Evolutionary conservation across 2,888 invertebrate species (phyloP).

Genomic region (Troides aeacus): DNA sequence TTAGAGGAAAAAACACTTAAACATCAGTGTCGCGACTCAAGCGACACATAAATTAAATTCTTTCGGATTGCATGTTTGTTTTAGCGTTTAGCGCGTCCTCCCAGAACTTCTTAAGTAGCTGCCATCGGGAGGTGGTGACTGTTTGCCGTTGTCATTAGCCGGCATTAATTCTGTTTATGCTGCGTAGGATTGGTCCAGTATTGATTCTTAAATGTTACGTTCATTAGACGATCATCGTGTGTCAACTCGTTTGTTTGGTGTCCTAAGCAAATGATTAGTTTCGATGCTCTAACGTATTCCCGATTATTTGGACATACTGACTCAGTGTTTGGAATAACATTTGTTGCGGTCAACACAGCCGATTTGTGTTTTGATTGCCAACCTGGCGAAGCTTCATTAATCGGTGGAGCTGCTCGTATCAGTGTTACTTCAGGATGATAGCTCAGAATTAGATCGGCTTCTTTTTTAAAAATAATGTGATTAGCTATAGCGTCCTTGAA

Average conservation of each 20-base stretch:
- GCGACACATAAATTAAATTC: conserved; percentile 54
- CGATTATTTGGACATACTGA: too few species aligned
- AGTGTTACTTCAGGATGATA: too few species aligned
- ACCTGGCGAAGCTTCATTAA: too few species aligned
- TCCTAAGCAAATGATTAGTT: conserved; percentile 20
- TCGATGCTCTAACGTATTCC: conserved; percentile 13
- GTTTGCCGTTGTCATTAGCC: conserved; percentile 23
- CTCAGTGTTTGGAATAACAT: too few species aligned
- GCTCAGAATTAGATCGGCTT: too few species aligned
- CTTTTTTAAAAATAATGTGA: too few species aligned
- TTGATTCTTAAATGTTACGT: conserved; percentile 28
- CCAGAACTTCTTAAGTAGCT: conserved; percentile 59
- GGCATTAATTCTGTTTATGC: conserved; percentile 25
- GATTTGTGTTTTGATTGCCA: too few species aligned
- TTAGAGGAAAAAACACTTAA: conserved; percentile 27
- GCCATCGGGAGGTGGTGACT: conserved; percentile 15
- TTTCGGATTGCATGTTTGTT: conserved; percentile 44
- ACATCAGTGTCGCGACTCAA: conserved; percentile 16
- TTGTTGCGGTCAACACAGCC: too few species aligned
- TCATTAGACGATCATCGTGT: conserved; percentile 18
- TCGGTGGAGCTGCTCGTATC: too few species aligned
- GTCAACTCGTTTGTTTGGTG: conserved; percentile 20
- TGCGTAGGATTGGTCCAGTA: conserved; percentile 24
- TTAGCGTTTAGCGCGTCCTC: conserved; percentile 46
- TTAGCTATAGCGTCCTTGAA: too few species aligned